These are phyloP conservation scores for Trachelus tabidus DNA, from an alignment of 2,888 invertebrate species.

Conservation along the genomic window DNA sequence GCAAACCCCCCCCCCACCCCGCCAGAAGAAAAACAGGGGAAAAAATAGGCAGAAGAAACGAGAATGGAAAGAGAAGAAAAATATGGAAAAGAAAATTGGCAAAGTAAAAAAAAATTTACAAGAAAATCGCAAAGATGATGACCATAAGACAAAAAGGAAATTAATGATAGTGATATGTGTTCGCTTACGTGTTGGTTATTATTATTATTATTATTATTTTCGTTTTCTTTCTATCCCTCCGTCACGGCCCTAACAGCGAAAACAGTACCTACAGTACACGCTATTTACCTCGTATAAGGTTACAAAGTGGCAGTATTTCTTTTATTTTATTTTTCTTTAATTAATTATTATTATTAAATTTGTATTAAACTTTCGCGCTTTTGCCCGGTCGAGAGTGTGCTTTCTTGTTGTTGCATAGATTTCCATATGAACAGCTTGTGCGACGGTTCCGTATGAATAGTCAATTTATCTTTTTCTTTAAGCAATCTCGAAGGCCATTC, in stretches of 20 bases:
- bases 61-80: neutral
- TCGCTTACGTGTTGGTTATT: conserved; percentile 5
- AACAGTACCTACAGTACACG: neutral
- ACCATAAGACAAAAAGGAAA: neutral
- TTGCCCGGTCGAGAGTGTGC: too few relatives aligned
- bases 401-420: too few relatives aligned
- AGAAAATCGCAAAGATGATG: too few relatives aligned
- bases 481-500: too few relatives aligned
- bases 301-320: conserved; percentile 39
- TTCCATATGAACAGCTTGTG: too few relatives aligned
- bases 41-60: neutral
- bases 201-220: too few relatives aligned
- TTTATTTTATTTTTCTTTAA: conserved; percentile 13
- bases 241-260: neutral
- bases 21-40: neutral
- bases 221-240: neutral
- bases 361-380: too few relatives aligned
- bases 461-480: conserved; percentile 1
- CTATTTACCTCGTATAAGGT: neutral
- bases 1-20: neutral
- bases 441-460: too few relatives aligned
- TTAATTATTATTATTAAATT: conserved; percentile 20
- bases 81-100: neutral
- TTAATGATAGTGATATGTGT: conserved; percentile 22
- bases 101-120: neutral